A percentile compares a stretch with the other conserved stretches of the same genome.
These are phyloP conservation scores for Tachina lurida DNA, from an alignment of 2,888 invertebrate species.

Conservation along the genomic window DNA sequence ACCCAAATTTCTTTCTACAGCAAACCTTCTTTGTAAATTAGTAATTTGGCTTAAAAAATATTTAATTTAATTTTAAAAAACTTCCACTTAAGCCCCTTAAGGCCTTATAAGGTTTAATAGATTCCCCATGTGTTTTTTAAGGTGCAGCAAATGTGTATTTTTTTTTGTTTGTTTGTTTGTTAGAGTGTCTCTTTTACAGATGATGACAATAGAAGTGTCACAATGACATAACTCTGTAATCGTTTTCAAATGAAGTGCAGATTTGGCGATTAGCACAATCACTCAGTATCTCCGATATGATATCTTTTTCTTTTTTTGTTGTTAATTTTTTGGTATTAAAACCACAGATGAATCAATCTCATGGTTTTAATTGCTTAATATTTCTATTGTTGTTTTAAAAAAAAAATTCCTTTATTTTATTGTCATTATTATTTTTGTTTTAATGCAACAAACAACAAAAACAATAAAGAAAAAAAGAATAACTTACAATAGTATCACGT, in stretches of 20 bases:
- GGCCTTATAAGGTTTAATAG: not conserved
- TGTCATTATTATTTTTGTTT: conserved; percentile 9
- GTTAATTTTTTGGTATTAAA: conserved; percentile 12
- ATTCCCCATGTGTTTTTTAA: conserved; percentile 20
- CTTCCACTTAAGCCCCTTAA: not conserved
- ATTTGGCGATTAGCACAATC: conserved; percentile 60
- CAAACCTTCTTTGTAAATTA: too few species aligned
- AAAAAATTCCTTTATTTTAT: not conserved
- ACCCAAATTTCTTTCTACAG: too few species aligned
- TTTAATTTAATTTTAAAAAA: too few species aligned
- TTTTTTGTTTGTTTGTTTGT: not conserved
- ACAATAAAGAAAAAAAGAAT: conserved; percentile 12
- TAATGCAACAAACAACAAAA: conserved; percentile 11
- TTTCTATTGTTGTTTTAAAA: conserved; percentile 45
- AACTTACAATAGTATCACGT: conserved; percentile 69
- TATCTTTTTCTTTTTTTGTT: conserved; percentile 2
- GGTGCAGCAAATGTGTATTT: conserved; percentile 46
- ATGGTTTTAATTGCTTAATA: conserved; percentile 69
- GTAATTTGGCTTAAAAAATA: too few species aligned
- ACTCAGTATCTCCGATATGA: conserved; percentile 44
- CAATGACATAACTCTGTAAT: conserved; percentile 66
- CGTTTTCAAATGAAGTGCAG: conserved; percentile 69
- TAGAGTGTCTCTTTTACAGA: conserved; percentile 54
- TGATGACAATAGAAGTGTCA: conserved; percentile 68
- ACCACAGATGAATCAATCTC: conserved; percentile 43